A percentile compares a stretch with the other conserved stretches of the same genome.
Conservation (phyloP, 2,113 vertebrate species). For the Alaudala cheleensis region DNA sequence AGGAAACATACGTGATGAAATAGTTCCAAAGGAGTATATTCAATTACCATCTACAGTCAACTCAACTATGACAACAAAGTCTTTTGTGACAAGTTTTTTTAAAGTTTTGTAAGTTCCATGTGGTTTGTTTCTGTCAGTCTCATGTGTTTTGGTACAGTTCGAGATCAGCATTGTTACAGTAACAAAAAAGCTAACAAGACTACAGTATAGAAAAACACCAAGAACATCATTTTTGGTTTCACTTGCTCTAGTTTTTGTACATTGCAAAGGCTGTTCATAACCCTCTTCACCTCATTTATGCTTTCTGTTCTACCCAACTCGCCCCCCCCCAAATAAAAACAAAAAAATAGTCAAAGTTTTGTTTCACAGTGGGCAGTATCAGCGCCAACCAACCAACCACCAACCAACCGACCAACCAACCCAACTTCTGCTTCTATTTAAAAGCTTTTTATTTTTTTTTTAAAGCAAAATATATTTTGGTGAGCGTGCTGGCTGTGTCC, state of each 20-base stretch:
- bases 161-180: conserved; percentile 99
- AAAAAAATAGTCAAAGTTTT: conserved; percentile 77
- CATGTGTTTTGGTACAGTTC: conserved; percentile 99
- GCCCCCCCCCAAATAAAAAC: conserved; percentile 78
- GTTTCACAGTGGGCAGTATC: conserved; percentile 97
- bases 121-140: conserved; percentile 90
- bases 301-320: conserved; percentile 83
- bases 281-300: conserved; percentile 84
- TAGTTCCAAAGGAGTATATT: conserved; percentile 99
- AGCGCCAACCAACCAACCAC: conserved; percentile 62
- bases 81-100: conserved; percentile 92
- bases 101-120: conserved; percentile 95
- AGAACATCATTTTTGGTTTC: conserved; percentile 99
- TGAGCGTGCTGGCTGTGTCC: conserved; percentile 81
- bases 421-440: conserved; percentile 75
- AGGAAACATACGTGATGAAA: conserved; percentile 99
- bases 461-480: conserved; percentile 81
- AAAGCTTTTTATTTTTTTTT: conserved; percentile 74
- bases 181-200: conserved; percentile 99
- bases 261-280: conserved; percentile 99
- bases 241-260: conserved; percentile 99
- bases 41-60: conserved; percentile 99
- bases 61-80: conserved; percentile 99
- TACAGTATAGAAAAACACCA: conserved; percentile 99
- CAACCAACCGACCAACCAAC: conserved; percentile 47